Base-by-base conservation (phyloP, 2,113 vertebrate species). In the Cromileptes altivelis region DNA sequence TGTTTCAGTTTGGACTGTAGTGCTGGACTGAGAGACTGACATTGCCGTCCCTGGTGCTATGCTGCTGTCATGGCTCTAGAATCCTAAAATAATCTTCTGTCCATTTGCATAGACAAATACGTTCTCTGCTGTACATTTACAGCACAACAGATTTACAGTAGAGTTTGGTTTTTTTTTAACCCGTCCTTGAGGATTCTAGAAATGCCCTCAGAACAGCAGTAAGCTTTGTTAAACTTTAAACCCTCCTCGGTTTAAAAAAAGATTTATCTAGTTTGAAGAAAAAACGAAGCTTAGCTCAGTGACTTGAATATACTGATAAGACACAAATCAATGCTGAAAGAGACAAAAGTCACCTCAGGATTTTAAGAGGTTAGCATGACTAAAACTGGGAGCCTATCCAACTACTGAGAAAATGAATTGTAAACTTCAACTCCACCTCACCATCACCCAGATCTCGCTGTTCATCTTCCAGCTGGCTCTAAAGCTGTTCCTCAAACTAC, bases 181-280 rank as follows among this genome's bases (percentile, higher is more conserved):
- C n/a, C n/a, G n/a, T n/a, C n/a, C n/a, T n/a, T n/a, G n/a, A n/a
- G n/a, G n/a, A n/a, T n/a, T 80, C 37, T 23, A 4, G 45, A 33
- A n/a, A 50, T 33, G n/a, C 23, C 40, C 68, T 21, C 27, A 52
- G 25, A 53, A 72, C 61, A 75, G 49, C 49, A 23, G 33, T 47
- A 25, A 47, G 14, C 56, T 52, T 23, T 70, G 56, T 70, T 63
- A 63, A 64, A 58, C n/a, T 49, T 71, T 57, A 58, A 72, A 60
- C 47, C 30, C 6, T 72, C 30, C 30, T 45, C 14, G 55, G 23
- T 40, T 73, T 68, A 68, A 61, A 7, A 30, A 78, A 49, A 69
- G 42, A 56, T 27, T 0, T 68, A 65, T 78, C 72, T 55, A 23
- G 9, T 1, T 70, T 58, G 25, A 9, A 69, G 64, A 57, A 18